Percentiles rank a stretch among this genome's conserved stretches.
These are phyloP conservation scores for Megatriorchis doriae DNA, from an alignment of 2,113 vertebrate genomes.

Conservation along the genomic window DNA sequence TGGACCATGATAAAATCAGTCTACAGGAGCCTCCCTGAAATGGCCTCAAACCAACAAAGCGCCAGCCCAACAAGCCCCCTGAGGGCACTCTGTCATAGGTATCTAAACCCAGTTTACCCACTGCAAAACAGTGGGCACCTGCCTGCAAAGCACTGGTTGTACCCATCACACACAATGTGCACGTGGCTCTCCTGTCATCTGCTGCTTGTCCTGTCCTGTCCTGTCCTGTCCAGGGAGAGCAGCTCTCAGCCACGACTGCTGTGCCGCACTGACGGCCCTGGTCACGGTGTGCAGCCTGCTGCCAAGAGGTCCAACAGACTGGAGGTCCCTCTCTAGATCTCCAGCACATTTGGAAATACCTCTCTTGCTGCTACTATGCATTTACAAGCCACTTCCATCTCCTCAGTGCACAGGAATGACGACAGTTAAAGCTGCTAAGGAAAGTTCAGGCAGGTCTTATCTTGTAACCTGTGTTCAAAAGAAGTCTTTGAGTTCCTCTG, in stretches of 20 bases:
- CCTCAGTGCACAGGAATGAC: not conserved
- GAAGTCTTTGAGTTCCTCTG: not conserved
- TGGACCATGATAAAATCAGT: not conserved
- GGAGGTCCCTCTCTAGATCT: not conserved
- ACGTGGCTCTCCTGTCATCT: not conserved
- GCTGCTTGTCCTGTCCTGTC: not conserved
- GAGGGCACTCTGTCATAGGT: not conserved
- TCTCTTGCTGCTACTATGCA: not conserved
- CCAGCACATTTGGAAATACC: not conserved
- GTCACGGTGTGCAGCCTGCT: rapidly evolving
- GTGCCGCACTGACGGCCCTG: not conserved
- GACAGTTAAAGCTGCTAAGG: not conserved
- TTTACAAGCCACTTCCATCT: not conserved
- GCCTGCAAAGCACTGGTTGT: not conserved
- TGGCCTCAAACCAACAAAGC: not conserved
- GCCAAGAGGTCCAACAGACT: not conserved
- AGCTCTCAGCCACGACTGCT: not conserved
- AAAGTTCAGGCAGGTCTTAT: not conserved
- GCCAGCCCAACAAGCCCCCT: not conserved
- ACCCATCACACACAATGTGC: not conserved
- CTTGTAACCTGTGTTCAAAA: not conserved
- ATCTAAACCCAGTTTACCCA: not conserved
- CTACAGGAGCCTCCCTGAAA: not conserved
- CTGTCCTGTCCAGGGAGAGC: not conserved
- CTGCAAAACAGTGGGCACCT: not conserved